phyloP scores from a whole-genome alignment of 2,888 invertebrate species.

The Amphipoea oculea region DNA sequence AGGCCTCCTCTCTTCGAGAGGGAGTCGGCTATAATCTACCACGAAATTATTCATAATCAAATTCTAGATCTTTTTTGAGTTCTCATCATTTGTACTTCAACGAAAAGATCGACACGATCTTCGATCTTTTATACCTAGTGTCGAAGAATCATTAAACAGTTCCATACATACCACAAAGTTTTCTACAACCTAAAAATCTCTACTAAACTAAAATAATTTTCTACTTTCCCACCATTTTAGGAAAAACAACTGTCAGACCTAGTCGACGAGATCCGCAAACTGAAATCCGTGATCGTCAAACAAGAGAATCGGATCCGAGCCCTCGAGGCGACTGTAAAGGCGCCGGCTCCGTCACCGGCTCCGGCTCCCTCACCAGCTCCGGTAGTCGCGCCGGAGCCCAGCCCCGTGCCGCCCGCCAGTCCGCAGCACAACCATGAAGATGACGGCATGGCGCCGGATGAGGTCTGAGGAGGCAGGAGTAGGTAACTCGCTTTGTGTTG shows the following conservation, averaged over 20 bases:
- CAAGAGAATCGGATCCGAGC: constrained; percentile 97
- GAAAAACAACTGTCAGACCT: constrained; percentile 95
- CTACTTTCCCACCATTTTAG: constrained; percentile 77
- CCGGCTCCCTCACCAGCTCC: constrained; percentile 64
- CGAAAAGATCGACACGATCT: too few species aligned
- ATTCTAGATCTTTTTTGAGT: too few species aligned
- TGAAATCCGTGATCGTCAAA: constrained; percentile 98
- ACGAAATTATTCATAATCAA: not conserved
- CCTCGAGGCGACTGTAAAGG: constrained; percentile 91
- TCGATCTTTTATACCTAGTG: not conserved
- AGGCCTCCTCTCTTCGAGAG: not conserved
- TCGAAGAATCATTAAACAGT: not conserved
- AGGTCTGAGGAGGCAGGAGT: constrained; percentile 83
- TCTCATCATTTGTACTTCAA: not conserved
- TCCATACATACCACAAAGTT: not conserved
- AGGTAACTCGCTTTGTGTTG: constrained; percentile 44
- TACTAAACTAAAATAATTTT: not conserved
- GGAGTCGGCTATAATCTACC: not conserved
- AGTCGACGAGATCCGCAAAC: constrained; percentile 96
- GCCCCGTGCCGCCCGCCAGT: constrained; percentile 75
- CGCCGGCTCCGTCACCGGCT: constrained; percentile 67
- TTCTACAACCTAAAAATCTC: not conserved
- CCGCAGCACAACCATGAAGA: constrained; percentile 79
- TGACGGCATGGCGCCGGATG: constrained; percentile 90
- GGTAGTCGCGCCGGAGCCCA: constrained; percentile 68